Evolutionary conservation across 2,113 vertebrate genomes (phyloP).

Genomic region (Trochalopteron elliotii): DNA sequence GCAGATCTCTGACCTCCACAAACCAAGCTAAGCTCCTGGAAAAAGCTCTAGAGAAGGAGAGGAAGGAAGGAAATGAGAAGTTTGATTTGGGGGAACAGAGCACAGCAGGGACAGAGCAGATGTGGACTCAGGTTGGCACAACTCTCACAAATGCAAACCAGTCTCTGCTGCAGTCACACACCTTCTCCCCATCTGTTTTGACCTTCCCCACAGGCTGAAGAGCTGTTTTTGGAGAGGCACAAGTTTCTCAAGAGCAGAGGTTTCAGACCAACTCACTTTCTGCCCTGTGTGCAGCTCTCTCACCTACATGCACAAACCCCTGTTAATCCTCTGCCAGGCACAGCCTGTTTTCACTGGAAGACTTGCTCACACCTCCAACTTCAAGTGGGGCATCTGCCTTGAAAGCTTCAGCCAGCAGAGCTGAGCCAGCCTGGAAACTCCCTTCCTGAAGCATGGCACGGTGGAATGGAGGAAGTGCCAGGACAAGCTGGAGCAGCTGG

Average conservation of each 20-base stretch:
- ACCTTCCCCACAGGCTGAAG: neutral
- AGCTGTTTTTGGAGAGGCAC: neutral
- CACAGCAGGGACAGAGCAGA: neutral
- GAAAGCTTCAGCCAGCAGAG: neutral
- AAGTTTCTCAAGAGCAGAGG: neutral
- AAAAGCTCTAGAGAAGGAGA: neutral
- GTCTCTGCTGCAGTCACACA: neutral
- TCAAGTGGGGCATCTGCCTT: neutral
- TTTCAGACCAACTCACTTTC: neutral
- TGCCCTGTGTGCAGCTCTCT: neutral
- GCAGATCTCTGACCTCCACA: neutral
- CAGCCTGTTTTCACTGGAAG: constrained; percentile 4
- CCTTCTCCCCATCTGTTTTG: neutral
- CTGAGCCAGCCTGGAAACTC: constrained; percentile 45
- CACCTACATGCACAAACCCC: neutral
- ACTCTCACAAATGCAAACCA: neutral
- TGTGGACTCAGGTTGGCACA: accelerated
- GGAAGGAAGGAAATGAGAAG: neutral
- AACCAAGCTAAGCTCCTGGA: neutral
- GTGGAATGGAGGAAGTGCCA: constrained; percentile 8
- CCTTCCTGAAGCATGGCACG: neutral
- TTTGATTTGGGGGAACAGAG: neutral
- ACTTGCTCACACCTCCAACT: neutral
- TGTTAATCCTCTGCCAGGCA: neutral
- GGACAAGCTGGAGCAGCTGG: constrained; percentile 22